Base-by-base conservation (phyloP, 2,888 invertebrate genomes). In the Siphonodentalium dalli region DNA sequence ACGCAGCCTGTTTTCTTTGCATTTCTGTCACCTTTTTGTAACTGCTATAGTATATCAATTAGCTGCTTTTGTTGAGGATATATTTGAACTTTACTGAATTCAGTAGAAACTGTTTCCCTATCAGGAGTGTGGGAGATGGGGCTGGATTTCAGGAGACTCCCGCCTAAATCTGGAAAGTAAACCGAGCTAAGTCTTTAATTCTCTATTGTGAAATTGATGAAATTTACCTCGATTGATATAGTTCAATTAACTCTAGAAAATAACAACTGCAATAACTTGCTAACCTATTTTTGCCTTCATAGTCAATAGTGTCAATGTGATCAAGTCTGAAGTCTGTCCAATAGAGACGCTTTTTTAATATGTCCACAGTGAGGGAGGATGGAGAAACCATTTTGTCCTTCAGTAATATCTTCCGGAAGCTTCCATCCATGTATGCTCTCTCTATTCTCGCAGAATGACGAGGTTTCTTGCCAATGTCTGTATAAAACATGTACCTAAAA, bases 281-380 rank as follows among this genome's bases (percentile, higher is more conserved):
- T 51, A 57, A 89, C 60, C 95, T 85, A 66, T 90, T 87, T 56
- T 87, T 86, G 0, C 96, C 96, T 45, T 92, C 88, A 81, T 98
- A 99, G 80, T 96, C 93, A 0, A 95, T 92, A 0, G 94, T 92
- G 77, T 97, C 96, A 61, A 99, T 93, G 78, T 96, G 93, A 83
- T 98, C 96, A 47, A 97, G 83, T 13, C 95, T 84, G 0, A 93
- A 91, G 80, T 99, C 98, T 73, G 96, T 95, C 96, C 97, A 98
- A 83, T 92, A 97, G 7, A 99, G 88, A 43, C 97, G 84, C 71
- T 91, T 88, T 0, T 90, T 88, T 23, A 93, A 89, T n/a, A 91
- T 88, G 81, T 98, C 97, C 0, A 94, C 89, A 0, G 94, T 88
- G 9, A 97, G 88, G 3, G 95, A 95, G 1, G 92, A 91, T 0